Percentiles rank a stretch among this genome's conserved stretches.
phyloP scores from a whole-genome alignment of 2,113 vertebrate species.

The Clinocottus analis region DNA sequence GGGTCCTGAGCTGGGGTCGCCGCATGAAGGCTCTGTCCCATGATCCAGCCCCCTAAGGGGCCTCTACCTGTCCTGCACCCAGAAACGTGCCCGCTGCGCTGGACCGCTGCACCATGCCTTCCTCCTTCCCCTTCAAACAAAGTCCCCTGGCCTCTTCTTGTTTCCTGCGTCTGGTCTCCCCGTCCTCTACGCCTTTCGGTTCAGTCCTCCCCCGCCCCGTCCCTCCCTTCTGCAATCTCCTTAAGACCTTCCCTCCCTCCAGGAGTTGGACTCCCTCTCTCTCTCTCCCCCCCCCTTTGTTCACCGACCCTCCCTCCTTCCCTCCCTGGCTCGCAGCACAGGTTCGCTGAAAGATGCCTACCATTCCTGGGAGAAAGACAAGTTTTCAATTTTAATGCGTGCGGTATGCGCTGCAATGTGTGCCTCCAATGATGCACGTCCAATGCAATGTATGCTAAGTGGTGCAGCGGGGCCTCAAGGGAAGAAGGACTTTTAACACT shows the following conservation, averaged over 20 bases:
- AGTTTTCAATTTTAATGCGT: constrained; percentile 72
- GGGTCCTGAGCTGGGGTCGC: constrained; percentile 75
- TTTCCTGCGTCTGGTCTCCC: constrained; percentile 83
- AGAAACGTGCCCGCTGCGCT: constrained; percentile 41
- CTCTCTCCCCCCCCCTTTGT: constrained; percentile 19
- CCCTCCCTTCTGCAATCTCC: constrained; percentile 67
- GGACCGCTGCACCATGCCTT: constrained; percentile 50
- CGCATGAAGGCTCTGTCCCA: constrained; percentile 85
- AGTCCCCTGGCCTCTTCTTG: constrained; percentile 53
- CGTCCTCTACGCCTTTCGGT: constrained; percentile 70
- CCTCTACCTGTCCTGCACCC: constrained; percentile 70
- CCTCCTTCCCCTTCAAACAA: background rate
- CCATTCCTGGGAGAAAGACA: constrained; percentile 89
- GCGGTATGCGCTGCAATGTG: constrained; percentile 19
- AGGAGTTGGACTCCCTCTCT: constrained; percentile 76
- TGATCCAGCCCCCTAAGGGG: constrained; percentile 83
- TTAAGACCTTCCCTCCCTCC: constrained; percentile 76
- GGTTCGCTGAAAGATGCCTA: constrained; percentile 89
- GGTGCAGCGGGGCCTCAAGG: constrained; percentile 12
- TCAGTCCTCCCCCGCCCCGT: constrained; percentile 67
- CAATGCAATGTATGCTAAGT: constrained; percentile 8
- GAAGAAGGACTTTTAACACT: constrained; percentile 29
- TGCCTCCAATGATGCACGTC: constrained; percentile 10
- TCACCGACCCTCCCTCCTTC: constrained; percentile 54
- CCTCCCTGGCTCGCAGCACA: constrained; percentile 77